Evolutionary conservation across 2,113 vertebrate genomes (phyloP), one percentile per base, ranked within the genome.

Genomic region (Micronycteris hirsuta): DNA sequence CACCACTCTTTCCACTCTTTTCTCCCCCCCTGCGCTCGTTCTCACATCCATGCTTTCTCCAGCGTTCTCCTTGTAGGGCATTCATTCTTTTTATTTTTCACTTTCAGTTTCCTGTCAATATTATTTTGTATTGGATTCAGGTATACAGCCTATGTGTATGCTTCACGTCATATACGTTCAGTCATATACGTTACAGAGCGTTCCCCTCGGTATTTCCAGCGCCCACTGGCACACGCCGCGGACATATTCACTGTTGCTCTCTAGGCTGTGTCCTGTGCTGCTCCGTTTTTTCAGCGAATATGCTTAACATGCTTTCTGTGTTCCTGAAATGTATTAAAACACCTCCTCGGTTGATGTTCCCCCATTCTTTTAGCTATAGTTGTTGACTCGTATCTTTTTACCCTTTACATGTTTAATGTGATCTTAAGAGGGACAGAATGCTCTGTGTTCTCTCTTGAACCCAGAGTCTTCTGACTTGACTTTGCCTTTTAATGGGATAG

Each of bases 1-100:
- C 4, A 10, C 7, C 16, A 2, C 24, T 54, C 17, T 68, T 73
- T 31, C 14, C 13, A 45, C 9, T 3, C 41, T 22, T 31, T 12
- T 15, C 26, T 4, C 7, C 28, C 43, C 19, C 24, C 2, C 9
- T 33, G 1, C 8, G 47, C 4, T 76, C 0, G 15, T 82, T 49
- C 88, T 22, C 80, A 26, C 4, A 3, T 17, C 33, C 58, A 12
- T 13, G 28, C 10, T 4, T 36, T 13, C 9, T 3, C 11, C 26
- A 4, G 2, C 8, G 36, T 31, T 58, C 28, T 58, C 5, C 5
- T 0, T 3, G n/a, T 4, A 4, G 20, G 19, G 5, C 12, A 19
- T 7, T 20, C 0, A 4, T 5, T 3, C 49, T 67, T 65, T 65
- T 33, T 16, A 16, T 65, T 68, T 20, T 36, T 68, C 67, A 68